Percentiles rank a stretch among this genome's conserved stretches.
These are phyloP conservation scores for Drosophila arizonae DNA, from an alignment of 1,140 invertebrate species.

Conservation along the genomic window DNA sequence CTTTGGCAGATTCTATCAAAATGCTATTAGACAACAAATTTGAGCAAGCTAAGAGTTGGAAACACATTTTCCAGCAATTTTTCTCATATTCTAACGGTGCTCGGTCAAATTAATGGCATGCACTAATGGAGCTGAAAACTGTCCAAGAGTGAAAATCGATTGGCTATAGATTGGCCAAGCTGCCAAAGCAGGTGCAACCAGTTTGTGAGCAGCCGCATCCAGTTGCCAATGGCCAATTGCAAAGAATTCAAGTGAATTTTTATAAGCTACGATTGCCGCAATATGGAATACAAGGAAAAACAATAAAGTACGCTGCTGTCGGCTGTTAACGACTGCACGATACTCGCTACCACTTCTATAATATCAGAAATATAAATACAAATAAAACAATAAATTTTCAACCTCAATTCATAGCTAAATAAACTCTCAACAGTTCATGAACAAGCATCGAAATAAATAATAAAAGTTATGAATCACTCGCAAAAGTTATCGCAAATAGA, in stretches of 20 bases:
- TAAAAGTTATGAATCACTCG: constrained; percentile 72
- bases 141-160: constrained; percentile 55
- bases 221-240: constrained; percentile 33
- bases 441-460: constrained; percentile 47
- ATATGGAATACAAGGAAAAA: constrained; percentile 31
- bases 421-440: no score
- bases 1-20: constrained; percentile 62
- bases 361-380: no score
- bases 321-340: no score
- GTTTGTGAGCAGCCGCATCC: constrained; percentile 26
- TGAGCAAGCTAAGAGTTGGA: no score
- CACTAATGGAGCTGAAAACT: constrained; percentile 66
- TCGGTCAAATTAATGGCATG: constrained; percentile 70
- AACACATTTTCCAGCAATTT: constrained; percentile 17
- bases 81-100: constrained; percentile 55
- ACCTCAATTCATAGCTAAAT: no score
- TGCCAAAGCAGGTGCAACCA: constrained; percentile 33
- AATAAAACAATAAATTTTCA: no score
- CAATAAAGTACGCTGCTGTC: background rate
- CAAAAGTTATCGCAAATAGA: constrained; percentile 56
- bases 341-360: no score
- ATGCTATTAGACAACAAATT: constrained; percentile 61
- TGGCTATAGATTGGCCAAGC: constrained; percentile 20
- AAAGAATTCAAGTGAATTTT: constrained; percentile 29
- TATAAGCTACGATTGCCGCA: constrained; percentile 57